phyloP scores from a whole-genome alignment of 1,140 invertebrate genomes.

The Leptinotarsa lineolata region DNA sequence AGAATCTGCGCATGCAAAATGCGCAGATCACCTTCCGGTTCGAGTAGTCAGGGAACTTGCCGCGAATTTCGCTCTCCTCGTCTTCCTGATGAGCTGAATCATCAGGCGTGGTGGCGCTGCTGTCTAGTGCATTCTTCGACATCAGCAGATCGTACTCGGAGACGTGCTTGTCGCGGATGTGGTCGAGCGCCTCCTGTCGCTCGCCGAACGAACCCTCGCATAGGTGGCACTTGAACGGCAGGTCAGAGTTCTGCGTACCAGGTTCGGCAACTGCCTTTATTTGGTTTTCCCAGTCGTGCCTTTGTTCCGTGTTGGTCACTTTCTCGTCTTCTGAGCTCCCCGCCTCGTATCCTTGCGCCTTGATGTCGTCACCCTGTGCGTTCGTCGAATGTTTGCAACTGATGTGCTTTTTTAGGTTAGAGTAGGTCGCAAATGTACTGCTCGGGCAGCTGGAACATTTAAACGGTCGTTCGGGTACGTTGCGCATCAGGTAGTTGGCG shows the following conservation, averaged over 20 bases:
- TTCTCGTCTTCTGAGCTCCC: constrained; percentile 57
- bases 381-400: constrained; percentile 68
- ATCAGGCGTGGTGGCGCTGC: constrained; percentile 58
- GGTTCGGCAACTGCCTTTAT: constrained; percentile 32
- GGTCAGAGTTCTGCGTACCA: constrained; percentile 59
- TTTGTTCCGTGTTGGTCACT: constrained; percentile 35
- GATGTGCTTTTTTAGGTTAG: constrained; percentile 78
- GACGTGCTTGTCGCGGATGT: constrained; percentile 74
- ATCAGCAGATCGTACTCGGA: constrained; percentile 75
- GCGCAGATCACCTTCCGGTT: constrained; percentile 90
- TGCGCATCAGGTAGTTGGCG: constrained; percentile 63
- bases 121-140: constrained; percentile 78
- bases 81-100: constrained; percentile 54
- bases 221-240: constrained; percentile 90
- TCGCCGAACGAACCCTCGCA: constrained; percentile 85
- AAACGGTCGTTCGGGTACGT: constrained; percentile 79
- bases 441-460: constrained; percentile 84
- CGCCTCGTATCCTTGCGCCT: constrained; percentile 56
- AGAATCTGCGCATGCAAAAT: constrained; percentile 89
- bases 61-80: constrained; percentile 62
- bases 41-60: constrained; percentile 83
- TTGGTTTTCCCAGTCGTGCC: constrained; percentile 43
- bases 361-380: constrained; percentile 54
- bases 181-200: constrained; percentile 77
- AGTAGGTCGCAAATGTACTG: constrained; percentile 81